Percentiles rank a stretch among this genome's conserved stretches.
These are phyloP conservation scores for Scaptomyza montana DNA, from an alignment of 1,140 invertebrate species.

Conservation along the genomic window DNA sequence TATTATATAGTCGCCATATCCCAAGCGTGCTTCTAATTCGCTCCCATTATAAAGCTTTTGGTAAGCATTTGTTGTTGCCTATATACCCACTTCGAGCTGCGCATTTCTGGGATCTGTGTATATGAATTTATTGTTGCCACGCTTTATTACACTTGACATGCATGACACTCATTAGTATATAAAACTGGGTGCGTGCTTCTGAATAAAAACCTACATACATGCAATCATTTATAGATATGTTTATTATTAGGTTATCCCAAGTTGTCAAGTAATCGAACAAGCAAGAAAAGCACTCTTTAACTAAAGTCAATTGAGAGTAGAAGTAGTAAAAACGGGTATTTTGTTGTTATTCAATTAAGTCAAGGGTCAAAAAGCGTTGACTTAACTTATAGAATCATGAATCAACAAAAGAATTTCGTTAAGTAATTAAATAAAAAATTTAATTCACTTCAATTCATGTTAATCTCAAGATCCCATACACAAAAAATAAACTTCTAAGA, in stretches of 20 bases:
- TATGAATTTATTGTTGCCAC: slow-evolving; percentile 13
- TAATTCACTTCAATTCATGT: slow-evolving; percentile 15
- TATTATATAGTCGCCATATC: neutral
- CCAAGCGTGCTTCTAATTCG: slow-evolving; percentile 36
- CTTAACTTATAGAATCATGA: neutral
- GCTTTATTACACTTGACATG: slow-evolving; percentile 56
- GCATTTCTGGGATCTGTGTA: slow-evolving; percentile 19
- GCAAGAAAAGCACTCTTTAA: neutral
- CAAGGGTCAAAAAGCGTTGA: slow-evolving; percentile 6
- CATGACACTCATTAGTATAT: slow-evolving; percentile 32
- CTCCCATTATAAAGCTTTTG: slow-evolving; percentile 4
- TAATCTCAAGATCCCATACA: slow-evolving; percentile 4
- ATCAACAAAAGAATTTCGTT: slow-evolving; percentile 8
- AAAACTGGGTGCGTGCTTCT: slow-evolving; percentile 12
- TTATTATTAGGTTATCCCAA: slow-evolving; percentile 8
- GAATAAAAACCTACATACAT: slow-evolving; percentile 1
- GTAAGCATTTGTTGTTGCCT: slow-evolving; percentile 1
- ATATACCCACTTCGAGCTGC: slow-evolving; percentile 23
- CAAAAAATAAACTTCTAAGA: slow-evolving; percentile 4
- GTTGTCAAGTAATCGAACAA: neutral
- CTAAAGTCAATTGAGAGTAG: neutral
- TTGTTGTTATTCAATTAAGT: slow-evolving; percentile 33
- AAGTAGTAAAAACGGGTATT: neutral
- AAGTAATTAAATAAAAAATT: neutral
- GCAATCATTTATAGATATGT: neutral